Evolutionary conservation across 2,888 invertebrate genomes (phyloP), one percentile per base, ranked within the genome.

Genomic region (Drosophila anomelani): DNA sequence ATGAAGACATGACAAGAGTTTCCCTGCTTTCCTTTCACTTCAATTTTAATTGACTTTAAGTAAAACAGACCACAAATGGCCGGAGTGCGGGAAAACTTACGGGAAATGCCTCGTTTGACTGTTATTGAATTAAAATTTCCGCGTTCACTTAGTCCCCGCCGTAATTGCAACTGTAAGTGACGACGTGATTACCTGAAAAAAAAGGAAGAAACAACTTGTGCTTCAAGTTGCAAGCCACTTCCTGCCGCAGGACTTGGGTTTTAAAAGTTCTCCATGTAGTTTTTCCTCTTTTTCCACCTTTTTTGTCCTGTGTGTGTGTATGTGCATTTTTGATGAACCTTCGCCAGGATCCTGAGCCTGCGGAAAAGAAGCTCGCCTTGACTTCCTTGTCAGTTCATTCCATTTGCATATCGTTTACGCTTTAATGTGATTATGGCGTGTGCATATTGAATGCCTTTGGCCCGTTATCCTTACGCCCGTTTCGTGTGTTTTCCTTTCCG

Each of bases 361-460:
- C 9, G 51, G 34, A 41, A 41, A 64, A 56, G 67, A 70, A 47
- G 70, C 47, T 57, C 15, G 26, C 69, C 36, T 55, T 53, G 20
- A 79, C 82, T 87, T 84, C 87, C 85, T 78, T 79, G 89, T 81
- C 85, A 85, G 89, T 79, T 82, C 83, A 76, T 82, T 68, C 88
- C 88, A 86, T 86, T 86, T 89, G 89, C 86, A 86, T 86, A 86
- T 86, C 86, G 88, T 89, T 86, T 88, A 86, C 86, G 79, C 69
- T 86, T 86, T 89, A 89, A 86, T 86, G 86, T 89, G 86, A 86
- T 86, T 86, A 86, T 89, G 88, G 88, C 86, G 81, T 86, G 86
- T 89, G 86, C 89, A 86, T 86, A 86, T 77, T 83, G 75, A 81
- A 86, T 85, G 85, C 62, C 69, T 78, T 83, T 81, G 62, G 58